Base-by-base conservation (phyloP, 2,797 vertebrate species). In the Pangasius larnaudii region DNA sequence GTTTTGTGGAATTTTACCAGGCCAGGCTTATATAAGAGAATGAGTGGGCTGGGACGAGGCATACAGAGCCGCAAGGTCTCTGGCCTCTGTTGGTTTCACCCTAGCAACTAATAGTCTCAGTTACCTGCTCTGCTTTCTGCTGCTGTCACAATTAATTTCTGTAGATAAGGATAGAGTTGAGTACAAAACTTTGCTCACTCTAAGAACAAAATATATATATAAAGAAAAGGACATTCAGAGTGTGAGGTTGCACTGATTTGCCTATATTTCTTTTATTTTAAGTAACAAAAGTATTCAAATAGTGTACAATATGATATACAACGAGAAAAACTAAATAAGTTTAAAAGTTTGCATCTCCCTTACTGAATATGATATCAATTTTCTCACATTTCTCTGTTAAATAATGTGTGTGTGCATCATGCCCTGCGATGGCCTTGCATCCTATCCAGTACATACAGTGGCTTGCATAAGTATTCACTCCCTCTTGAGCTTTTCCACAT, bases 1-100 rank as follows among this genome's bases (percentile, higher is more conserved):
- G 75, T 82, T 86, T 27, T 56, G 81, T 94, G 94, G 94, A 95
- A 95, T 94, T 94, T 94, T 94, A 94, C 93, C 91, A 91, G 91
- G 88, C 91, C 92, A 91, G 89, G 63, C 91, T 95, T 95, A 93
- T 93, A 92, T 92, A 94, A 95, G 91, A 92, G 80, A 63, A 86
- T 39, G 89, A 91, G 90, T 84, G 84, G 77, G 85, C 88, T 87
- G 36, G 83, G 85, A 89, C 91, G 86, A 39, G 80, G 67, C 61
- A 75, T 75, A 75, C 81, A 85, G 83, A 51, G 77, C 63, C 49
- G n/a, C 5, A 46, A 79, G 63, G 87, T 46, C 59, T 84, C 58
- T 77, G 81, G 42, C 81, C 71, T 67, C 24, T n/a, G 5, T 63
- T 42, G 53, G 2, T 22, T 78, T 61, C 42, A 58, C 36, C n/a